These are phyloP conservation scores for Podarcis muralis DNA, from an alignment of 2,113 vertebrate species.

Conservation along the genomic window DNA sequence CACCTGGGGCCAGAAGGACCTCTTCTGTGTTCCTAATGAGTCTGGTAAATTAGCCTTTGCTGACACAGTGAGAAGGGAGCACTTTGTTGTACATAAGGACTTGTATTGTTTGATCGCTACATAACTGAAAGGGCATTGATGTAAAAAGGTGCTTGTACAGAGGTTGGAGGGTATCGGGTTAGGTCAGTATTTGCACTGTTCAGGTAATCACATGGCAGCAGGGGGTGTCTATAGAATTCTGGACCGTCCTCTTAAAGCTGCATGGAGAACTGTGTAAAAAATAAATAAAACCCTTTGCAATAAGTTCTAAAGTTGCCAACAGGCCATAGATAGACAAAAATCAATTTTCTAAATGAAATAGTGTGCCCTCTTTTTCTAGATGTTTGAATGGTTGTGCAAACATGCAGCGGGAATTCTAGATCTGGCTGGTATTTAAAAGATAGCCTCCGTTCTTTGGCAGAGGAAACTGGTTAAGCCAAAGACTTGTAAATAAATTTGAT, in stretches of 20 bases:
- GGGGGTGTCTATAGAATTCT: constrained; percentile 35
- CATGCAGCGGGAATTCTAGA: not conserved
- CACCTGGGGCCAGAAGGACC: constrained; percentile 56
- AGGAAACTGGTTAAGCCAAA: not conserved
- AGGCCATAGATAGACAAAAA: not conserved
- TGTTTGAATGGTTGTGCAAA: not conserved
- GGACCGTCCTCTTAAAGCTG: constrained; percentile 33
- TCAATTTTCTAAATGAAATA: not conserved
- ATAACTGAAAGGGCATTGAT: constrained; percentile 62
- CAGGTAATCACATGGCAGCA: not conserved
- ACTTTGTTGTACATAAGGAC: constrained; percentile 70
- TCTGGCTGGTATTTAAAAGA: not conserved
- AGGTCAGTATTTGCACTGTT: constrained; percentile 54
- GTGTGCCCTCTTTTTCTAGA: not conserved
- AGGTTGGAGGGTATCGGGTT: constrained; percentile 49
- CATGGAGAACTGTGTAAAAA: not conserved
- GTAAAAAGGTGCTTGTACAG: constrained; percentile 66
- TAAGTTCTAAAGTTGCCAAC: not conserved
- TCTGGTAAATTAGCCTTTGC: constrained; percentile 73
- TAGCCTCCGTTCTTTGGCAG: not conserved
- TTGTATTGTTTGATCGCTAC: constrained; percentile 69
- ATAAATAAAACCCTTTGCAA: not conserved
- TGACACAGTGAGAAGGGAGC: constrained; percentile 64
- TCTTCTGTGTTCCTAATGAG: constrained; percentile 74
- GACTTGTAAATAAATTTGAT: not conserved